These are phyloP conservation scores for Akabosia matsudoensis DNA, from an alignment of 1,140 invertebrate species.

Conservation along the genomic window DNA sequence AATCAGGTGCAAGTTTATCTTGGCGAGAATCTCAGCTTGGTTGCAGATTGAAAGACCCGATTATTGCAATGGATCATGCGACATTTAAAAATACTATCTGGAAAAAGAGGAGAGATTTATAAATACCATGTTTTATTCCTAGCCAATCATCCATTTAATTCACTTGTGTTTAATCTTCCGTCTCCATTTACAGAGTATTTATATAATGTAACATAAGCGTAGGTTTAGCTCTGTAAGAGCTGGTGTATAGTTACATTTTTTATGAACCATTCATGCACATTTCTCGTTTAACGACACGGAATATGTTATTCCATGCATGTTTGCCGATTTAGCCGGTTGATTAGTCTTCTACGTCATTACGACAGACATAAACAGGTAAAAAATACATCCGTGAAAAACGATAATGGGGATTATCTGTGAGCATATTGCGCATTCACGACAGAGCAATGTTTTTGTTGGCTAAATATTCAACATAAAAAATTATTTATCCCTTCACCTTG, in stretches of 20 bases:
- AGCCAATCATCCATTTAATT: neutral
- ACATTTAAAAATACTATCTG: slow-evolving; percentile 5
- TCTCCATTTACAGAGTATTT: neutral
- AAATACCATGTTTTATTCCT: neutral
- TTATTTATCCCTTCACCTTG: neutral
- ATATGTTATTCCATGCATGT: neutral
- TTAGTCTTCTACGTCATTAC: neutral
- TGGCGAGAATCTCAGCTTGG: too few relatives aligned
- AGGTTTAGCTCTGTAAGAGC: neutral
- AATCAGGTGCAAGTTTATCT: too few relatives aligned
- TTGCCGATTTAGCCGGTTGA: slow-evolving; percentile 4
- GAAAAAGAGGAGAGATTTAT: neutral
- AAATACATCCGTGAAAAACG: neutral
- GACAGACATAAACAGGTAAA: too few relatives aligned
- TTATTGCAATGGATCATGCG: neutral
- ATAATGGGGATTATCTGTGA: neutral
- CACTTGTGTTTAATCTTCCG: neutral
- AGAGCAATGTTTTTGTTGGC: neutral
- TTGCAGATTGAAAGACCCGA: too few relatives aligned
- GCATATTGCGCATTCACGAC: neutral
- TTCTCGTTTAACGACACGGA: neutral
- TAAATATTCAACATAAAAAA: neutral
- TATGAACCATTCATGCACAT: neutral
- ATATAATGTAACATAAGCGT: neutral
- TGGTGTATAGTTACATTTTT: neutral